These are phyloP conservation scores for Rhinogobius similis DNA, from an alignment of 2,113 vertebrate genomes.

Conservation along the genomic window DNA sequence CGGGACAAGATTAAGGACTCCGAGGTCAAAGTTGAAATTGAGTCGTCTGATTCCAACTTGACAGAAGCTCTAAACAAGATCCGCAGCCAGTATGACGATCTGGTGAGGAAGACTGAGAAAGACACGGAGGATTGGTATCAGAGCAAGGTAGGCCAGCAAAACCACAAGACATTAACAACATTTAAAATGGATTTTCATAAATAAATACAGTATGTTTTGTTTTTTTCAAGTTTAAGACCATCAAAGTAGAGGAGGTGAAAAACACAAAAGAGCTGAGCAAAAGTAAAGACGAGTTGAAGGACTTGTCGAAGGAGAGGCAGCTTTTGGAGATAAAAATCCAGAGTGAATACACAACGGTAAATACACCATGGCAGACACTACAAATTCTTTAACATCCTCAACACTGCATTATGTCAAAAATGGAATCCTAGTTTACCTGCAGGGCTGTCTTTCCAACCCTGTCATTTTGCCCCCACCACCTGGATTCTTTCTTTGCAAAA, in stretches of 20 bases:
- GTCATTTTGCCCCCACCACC: conserved; percentile 35
- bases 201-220: background rate
- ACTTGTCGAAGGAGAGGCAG: conserved; percentile 61
- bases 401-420: conserved; percentile 10
- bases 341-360: conserved; percentile 63
- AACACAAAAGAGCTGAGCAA: conserved; percentile 65
- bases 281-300: conserved; percentile 56
- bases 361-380: background rate
- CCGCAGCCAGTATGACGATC: conserved; percentile 76
- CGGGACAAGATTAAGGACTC: conserved; percentile 75
- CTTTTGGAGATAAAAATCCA: conserved; percentile 70
- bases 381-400: background rate
- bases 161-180: background rate
- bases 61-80: conserved; percentile 72
- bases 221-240: conserved; percentile 69
- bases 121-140: conserved; percentile 79
- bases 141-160: conserved; percentile 58
- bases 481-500: conserved; percentile 3
- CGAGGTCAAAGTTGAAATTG: conserved; percentile 74
- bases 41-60: conserved; percentile 74
- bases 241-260: conserved; percentile 67
- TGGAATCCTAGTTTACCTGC: background rate
- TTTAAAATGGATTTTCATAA: too few relatives aligned
- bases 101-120: conserved; percentile 75
- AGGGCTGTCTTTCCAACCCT: background rate